phyloP scores from a whole-genome alignment of 2,888 invertebrate genomes.

The Parnassius glacialis region DNA sequence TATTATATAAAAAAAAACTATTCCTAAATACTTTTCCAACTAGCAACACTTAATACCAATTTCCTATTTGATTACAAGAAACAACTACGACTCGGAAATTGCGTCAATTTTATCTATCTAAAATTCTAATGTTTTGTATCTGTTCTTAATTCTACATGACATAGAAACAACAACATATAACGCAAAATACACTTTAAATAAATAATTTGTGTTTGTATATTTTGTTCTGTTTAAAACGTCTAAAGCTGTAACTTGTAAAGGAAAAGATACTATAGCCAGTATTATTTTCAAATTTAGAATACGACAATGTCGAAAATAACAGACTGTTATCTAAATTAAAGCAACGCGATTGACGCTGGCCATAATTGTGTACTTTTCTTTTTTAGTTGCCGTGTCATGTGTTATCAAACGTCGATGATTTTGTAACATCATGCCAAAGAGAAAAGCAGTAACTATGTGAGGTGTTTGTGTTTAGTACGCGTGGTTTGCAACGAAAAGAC shows the following conservation, averaged over 20 bases:
- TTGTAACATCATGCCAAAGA: constrained; percentile 3
- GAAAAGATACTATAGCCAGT: no score
- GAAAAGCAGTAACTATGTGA: constrained; percentile 5
- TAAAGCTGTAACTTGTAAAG: neutral
- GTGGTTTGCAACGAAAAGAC: constrained; percentile 97
- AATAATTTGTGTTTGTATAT: neutral
- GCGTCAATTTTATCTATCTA: constrained; percentile 10
- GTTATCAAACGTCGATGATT: neutral
- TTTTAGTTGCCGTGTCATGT: neutral
- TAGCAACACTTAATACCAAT: constrained; percentile 25
- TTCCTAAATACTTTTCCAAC: constrained; percentile 20
- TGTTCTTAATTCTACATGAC: constrained; percentile 1
- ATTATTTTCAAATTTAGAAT: constrained; percentile 1
- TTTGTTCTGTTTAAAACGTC: no score
- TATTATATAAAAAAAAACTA: constrained; percentile 14
- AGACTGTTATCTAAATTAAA: no score
- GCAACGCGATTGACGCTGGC: constrained; percentile 1
- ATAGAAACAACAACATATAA: neutral
- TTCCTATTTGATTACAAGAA: constrained; percentile 29
- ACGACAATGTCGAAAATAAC: no score
- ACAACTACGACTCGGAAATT: constrained; percentile 27
- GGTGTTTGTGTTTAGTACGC: constrained; percentile 86
- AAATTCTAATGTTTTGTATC: constrained; percentile 1
- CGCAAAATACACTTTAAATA: constrained; percentile 9
- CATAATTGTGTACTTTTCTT: constrained; percentile 8